phyloP scores from a whole-genome alignment of 2,113 vertebrate species.

The Lophotis ruficrista region DNA sequence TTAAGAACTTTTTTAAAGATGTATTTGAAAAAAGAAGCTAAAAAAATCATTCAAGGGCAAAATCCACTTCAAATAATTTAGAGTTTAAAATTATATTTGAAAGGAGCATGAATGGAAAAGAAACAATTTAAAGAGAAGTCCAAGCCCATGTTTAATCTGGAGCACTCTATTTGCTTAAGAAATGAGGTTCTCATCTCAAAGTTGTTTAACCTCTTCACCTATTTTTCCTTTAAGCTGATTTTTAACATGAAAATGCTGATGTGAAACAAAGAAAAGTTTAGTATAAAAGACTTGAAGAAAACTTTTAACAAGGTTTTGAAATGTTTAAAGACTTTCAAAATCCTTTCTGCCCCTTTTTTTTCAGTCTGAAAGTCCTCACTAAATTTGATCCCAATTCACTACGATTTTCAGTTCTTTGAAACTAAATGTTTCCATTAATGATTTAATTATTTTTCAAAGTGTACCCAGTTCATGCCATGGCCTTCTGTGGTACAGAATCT shows the following conservation, averaged over 20 bases:
- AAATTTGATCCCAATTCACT: background rate
- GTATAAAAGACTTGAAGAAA: background rate
- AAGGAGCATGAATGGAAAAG: constrained; percentile 24
- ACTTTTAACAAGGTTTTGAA: background rate
- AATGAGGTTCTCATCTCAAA: background rate
- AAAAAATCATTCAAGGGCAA: background rate
- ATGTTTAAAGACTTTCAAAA: background rate
- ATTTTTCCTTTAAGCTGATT: constrained; percentile 6
- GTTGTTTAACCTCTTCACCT: constrained; percentile 44
- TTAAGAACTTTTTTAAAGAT: background rate
- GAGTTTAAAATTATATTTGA: constrained; percentile 24
- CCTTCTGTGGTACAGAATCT: background rate
- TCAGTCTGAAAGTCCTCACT: background rate
- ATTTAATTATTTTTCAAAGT: background rate
- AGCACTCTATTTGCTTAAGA: constrained; percentile 30
- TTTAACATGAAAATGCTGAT: background rate
- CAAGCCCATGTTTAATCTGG: background rate
- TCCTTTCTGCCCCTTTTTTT: background rate
- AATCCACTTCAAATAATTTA: constrained; percentile 14
- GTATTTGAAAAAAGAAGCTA: background rate
- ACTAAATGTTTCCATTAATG: background rate
- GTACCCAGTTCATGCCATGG: background rate
- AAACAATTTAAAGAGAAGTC: constrained; percentile 19
- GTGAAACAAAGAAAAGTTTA: constrained; percentile 9
- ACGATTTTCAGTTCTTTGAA: background rate